Evolutionary conservation across 2,113 vertebrate species (phyloP).

Genomic region (Telmatochromis sp.): DNA sequence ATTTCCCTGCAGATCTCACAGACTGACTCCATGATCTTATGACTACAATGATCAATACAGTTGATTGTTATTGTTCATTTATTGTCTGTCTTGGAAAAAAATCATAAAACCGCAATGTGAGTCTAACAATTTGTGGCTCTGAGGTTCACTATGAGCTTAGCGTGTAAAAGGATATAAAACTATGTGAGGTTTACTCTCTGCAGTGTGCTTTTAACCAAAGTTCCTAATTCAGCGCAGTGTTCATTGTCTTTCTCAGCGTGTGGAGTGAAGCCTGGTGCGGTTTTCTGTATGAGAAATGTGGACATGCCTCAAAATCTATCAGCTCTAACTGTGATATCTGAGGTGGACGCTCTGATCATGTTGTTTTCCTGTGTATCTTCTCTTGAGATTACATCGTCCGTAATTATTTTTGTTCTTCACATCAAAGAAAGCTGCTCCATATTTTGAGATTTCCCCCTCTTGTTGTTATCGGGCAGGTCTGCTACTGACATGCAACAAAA

Average conservation of each 20-base stretch:
- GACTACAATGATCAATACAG: neutral
- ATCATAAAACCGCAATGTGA: fast-evolving
- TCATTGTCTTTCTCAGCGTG: neutral
- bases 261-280: neutral
- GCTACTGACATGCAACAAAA: neutral
- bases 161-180: neutral
- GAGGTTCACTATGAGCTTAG: neutral
- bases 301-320: neutral
- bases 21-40: neutral
- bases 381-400: neutral
- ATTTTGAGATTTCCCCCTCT: neutral
- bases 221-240: neutral
- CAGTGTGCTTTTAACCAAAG: neutral
- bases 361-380: neutral
- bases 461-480: neutral
- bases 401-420: neutral
- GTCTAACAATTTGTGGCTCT: neutral
- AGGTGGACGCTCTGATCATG: neutral
- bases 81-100: neutral
- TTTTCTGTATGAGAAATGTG: neutral
- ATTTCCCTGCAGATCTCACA: neutral
- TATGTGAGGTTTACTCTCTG: fast-evolving
- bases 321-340: neutral
- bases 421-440: neutral
- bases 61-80: neutral